These are phyloP conservation scores for Pseudochaenichthys georgianus DNA, from an alignment of 2,797 vertebrate genomes.

Conservation along the genomic window DNA sequence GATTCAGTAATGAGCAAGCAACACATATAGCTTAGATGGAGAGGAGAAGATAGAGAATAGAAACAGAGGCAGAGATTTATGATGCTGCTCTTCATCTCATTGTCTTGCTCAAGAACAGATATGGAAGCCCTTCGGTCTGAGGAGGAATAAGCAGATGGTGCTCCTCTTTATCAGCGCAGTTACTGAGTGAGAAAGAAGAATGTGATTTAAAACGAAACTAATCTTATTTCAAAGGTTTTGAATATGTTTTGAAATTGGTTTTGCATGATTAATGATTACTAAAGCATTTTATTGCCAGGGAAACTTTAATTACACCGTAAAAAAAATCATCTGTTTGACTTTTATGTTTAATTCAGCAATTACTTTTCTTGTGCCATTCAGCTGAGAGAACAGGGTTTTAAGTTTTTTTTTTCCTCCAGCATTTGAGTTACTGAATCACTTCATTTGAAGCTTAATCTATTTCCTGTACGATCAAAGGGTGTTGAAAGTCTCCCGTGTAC, in stretches of 20 bases:
- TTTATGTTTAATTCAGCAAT: constrained; percentile 64
- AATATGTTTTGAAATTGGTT: constrained; percentile 38
- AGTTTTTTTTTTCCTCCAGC: constrained; percentile 4
- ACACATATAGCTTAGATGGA: constrained; percentile 41
- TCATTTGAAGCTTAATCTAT: constrained; percentile 35
- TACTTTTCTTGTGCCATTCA: constrained; percentile 38
- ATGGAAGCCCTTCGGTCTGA: constrained; percentile 34
- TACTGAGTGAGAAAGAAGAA: constrained; percentile 17
- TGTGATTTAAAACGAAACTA: constrained; percentile 46
- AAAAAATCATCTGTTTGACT: constrained; percentile 44
- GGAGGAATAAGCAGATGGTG: constrained; percentile 28
- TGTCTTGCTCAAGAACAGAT: constrained; percentile 62
- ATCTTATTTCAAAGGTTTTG: constrained; percentile 55
- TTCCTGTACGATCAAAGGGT: constrained; percentile 36
- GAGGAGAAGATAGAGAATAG: constrained; percentile 50
- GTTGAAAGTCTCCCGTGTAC: constrained; percentile 2
- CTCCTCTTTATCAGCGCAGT: constrained; percentile 45
- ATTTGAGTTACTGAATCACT: constrained; percentile 23
- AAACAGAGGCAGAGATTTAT: constrained; percentile 73
- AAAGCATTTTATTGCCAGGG: constrained; percentile 47
- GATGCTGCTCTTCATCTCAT: constrained; percentile 66
- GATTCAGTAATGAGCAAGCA: constrained; percentile 73
- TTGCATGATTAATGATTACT: constrained; percentile 59
- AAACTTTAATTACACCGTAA: constrained; percentile 57
- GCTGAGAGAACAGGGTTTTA: constrained; percentile 38